These are phyloP conservation scores for Trichonephila clavata DNA, from an alignment of 1,140 invertebrate genomes.

Conservation along the genomic window DNA sequence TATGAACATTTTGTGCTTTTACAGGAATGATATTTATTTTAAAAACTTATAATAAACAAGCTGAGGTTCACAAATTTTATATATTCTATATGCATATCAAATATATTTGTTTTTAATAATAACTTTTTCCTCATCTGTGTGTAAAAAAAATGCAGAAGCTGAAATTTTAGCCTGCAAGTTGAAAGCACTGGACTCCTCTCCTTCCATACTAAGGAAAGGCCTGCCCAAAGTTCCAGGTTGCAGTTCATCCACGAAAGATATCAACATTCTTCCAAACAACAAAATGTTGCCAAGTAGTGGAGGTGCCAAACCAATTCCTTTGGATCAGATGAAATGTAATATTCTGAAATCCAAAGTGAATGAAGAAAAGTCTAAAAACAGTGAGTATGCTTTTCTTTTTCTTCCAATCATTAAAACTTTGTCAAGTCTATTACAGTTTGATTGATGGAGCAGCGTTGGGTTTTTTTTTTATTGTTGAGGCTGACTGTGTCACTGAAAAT, in stretches of 20 bases:
- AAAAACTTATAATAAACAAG: too few relatives aligned
- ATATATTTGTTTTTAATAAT: too few relatives aligned
- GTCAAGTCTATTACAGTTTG: too few relatives aligned
- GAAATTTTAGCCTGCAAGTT: constrained; percentile 81
- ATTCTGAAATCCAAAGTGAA: constrained; percentile 90
- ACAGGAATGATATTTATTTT: too few relatives aligned
- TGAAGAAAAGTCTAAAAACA: constrained; percentile 75
- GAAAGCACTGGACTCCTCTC: constrained; percentile 81
- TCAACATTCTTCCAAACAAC: constrained; percentile 83
- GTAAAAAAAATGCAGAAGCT: constrained; percentile 78
- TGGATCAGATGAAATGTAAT: constrained; percentile 95
- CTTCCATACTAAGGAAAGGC: constrained; percentile 74
- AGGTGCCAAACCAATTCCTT: constrained; percentile 87
- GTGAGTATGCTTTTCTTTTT: constrained; percentile 45
- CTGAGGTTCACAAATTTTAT: too few relatives aligned
- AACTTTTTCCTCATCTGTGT: too few relatives aligned
- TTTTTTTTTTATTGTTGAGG: too few relatives aligned
- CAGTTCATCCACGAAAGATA: constrained; percentile 70
- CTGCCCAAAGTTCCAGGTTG: constrained; percentile 29
- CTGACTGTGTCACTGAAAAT: too few relatives aligned
- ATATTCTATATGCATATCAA: too few relatives aligned
- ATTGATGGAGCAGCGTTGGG: too few relatives aligned
- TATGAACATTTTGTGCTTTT: too few relatives aligned
- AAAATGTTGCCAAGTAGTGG: constrained; percentile 81
- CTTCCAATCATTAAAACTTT: not conserved